Percentiles rank a stretch among this genome's conserved stretches.
These are phyloP conservation scores for Agriopis marginaria DNA, from an alignment of 2,888 invertebrate species.

Conservation along the genomic window DNA sequence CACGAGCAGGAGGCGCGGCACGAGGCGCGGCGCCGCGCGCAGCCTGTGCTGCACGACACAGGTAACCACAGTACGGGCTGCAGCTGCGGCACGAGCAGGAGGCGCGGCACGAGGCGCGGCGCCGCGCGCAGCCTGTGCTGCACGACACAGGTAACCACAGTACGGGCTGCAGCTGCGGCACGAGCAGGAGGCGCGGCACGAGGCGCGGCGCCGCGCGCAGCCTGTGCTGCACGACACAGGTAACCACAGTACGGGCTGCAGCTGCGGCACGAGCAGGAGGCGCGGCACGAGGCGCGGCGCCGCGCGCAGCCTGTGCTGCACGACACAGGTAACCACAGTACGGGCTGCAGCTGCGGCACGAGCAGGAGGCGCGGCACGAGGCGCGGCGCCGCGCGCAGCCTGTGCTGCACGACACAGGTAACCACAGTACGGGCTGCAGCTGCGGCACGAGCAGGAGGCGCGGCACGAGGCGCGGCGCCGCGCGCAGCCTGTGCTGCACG, in stretches of 20 bases:
- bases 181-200: slow-evolving; percentile 89
- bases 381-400: slow-evolving; percentile 52
- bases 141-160: slow-evolving; percentile 70
- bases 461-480: slow-evolving; percentile 80
- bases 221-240: slow-evolving; percentile 5
- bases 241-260: slow-evolving; percentile 91
- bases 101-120: slow-evolving; percentile 78
- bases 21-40: slow-evolving; percentile 68
- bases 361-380: slow-evolving; percentile 88
- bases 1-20: slow-evolving; percentile 89
- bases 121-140: slow-evolving; percentile 45
- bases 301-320: slow-evolving; percentile 41
- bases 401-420: slow-evolving; percentile 5
- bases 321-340: slow-evolving; percentile 83
- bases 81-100: slow-evolving; percentile 92
- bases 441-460: slow-evolving; percentile 90
- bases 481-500: slow-evolving; percentile 6
- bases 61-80: slow-evolving; percentile 89
- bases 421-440: slow-evolving; percentile 91
- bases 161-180: slow-evolving; percentile 92
- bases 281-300: slow-evolving; percentile 79
- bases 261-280: slow-evolving; percentile 91
- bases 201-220: slow-evolving; percentile 61
- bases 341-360: slow-evolving; percentile 91
- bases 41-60: slow-evolving; percentile 1